A percentile compares a stretch with the other conserved stretches of the same genome.
phyloP scores from a whole-genome alignment of 2,888 invertebrate genomes.

The Agapostemon virescens region DNA sequence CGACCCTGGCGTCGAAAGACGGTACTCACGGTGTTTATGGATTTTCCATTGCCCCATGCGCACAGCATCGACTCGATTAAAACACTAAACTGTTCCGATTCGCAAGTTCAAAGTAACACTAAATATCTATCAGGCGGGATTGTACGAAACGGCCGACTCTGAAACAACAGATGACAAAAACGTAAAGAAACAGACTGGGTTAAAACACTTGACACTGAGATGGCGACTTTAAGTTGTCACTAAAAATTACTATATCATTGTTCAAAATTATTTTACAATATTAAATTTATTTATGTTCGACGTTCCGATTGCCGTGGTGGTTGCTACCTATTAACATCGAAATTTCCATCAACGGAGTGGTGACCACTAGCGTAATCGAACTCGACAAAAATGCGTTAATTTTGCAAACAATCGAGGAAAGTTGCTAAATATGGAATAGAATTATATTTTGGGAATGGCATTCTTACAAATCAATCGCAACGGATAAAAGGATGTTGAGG shows the following conservation, averaged over 20 bases:
- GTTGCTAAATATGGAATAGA: no score
- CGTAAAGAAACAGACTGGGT: neutral
- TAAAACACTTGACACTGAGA: neutral
- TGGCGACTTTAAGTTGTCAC: neutral
- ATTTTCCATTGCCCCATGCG: neutral
- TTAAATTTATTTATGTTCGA: neutral
- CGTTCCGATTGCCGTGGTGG: no score
- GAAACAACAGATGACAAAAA: neutral
- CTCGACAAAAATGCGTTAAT: no score
- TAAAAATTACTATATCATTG: neutral
- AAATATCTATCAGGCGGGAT: neutral
- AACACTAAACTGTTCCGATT: no score
- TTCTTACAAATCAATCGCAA: no score
- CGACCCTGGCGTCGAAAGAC: constrained; percentile 7
- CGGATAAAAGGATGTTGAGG: no score
- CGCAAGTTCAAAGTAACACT: neutral
- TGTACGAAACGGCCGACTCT: neutral
- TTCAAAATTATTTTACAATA: neutral
- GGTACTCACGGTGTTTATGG: neutral
- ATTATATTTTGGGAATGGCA: no score
- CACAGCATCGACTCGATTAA: neutral
- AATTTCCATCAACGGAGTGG: no score
- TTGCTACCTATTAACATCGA: no score
- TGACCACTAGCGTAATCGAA: no score
- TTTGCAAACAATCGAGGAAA: no score